phyloP scores from a whole-genome alignment of 2,888 invertebrate genomes.

The Sarcophaga caerulescens region DNA sequence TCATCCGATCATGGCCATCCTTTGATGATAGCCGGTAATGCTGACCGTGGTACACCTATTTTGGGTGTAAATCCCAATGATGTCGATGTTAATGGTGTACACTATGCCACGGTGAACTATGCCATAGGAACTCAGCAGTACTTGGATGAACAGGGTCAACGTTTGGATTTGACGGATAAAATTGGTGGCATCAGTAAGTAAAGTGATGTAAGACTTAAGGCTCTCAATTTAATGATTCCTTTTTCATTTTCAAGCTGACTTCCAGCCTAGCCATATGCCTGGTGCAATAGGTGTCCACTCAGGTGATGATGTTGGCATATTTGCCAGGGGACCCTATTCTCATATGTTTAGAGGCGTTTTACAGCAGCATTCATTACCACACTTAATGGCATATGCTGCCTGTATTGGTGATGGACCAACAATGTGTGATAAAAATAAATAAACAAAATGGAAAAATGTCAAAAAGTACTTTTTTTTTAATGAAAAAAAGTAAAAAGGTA shows the following conservation, averaged over 20 bases:
- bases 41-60: constrained; percentile 82
- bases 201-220: neutral
- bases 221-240: neutral
- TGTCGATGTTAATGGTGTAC: constrained; percentile 74
- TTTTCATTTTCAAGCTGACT: constrained; percentile 2
- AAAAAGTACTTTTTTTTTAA: neutral
- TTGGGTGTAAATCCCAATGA: constrained; percentile 80
- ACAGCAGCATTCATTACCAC: constrained; percentile 89
- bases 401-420: constrained; percentile 85
- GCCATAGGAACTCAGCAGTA: constrained; percentile 84
- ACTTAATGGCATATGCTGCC: constrained; percentile 87
- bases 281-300: constrained; percentile 85
- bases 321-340: constrained; percentile 88
- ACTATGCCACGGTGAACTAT: constrained; percentile 86
- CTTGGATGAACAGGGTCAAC: constrained; percentile 4
- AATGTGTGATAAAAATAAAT: constrained; percentile 13
- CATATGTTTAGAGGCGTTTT: constrained; percentile 89
- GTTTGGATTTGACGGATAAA: neutral
- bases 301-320: constrained; percentile 90
- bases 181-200: constrained; percentile 5
- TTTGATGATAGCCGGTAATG: constrained; percentile 88
- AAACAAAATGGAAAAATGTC: neutral
- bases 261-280: constrained; percentile 74
- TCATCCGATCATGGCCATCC: constrained; percentile 90
- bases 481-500: neutral